A percentile compares a stretch with the other conserved stretches of the same genome.
Conservation (phyloP, 2,888 invertebrate species). For the Clunio marinus region DNA sequence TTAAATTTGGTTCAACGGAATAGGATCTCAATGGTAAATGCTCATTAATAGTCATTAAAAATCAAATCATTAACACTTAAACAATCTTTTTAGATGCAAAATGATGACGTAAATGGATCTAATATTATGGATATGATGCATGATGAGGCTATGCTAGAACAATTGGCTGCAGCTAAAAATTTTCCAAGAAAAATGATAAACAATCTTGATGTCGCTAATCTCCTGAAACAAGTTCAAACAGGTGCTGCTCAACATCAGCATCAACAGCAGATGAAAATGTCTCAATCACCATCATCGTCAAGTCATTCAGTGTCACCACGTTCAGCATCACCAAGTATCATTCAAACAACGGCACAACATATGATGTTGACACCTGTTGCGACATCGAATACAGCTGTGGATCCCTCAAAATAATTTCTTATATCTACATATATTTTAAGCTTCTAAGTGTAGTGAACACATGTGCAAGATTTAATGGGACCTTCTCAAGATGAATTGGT, state of each 20-base stretch:
- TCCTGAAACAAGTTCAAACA: slow-evolving; percentile 25
- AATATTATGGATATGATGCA: slow-evolving; percentile 34
- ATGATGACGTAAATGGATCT: slow-evolving; percentile 18
- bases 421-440: not conserved
- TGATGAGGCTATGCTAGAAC: slow-evolving; percentile 35
- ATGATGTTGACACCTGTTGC: slow-evolving; percentile 24
- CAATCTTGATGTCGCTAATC: slow-evolving; percentile 27
- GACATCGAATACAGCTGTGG: not conserved
- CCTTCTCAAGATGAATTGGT: not conserved
- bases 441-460: not conserved
- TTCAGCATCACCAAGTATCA: not conserved
- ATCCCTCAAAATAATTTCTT: slow-evolving; percentile 15
- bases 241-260: not conserved
- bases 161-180: slow-evolving; percentile 24
- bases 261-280: slow-evolving; percentile 17
- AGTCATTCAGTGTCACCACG: slow-evolving; percentile 12
- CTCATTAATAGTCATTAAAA: no score
- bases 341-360: slow-evolving; percentile 1
- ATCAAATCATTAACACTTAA: not conserved
- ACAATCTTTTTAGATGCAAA: not conserved
- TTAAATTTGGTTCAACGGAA: slow-evolving; percentile 30
- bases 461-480: not conserved
- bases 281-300: slow-evolving; percentile 19
- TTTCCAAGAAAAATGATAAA: slow-evolving; percentile 33
- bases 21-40: slow-evolving; percentile 31